Evolutionary conservation across 2,797 vertebrate species (phyloP).

Genomic region (Peromyscus melanophrys): DNA sequence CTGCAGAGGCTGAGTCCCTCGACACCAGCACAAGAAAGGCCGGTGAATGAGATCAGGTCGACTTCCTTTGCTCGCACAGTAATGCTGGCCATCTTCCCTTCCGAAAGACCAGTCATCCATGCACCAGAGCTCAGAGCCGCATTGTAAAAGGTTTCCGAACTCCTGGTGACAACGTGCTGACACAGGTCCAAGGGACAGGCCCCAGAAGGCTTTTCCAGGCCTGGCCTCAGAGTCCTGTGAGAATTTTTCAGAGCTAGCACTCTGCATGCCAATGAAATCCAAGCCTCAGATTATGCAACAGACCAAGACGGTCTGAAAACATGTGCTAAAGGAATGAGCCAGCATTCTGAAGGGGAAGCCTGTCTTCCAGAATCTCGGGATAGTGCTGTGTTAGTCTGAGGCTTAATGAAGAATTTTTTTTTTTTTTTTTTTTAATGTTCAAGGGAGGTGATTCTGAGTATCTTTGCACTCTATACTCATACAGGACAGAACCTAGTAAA

Average conservation of each 20-base stretch:
- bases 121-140: conserved; percentile 72
- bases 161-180: not conserved
- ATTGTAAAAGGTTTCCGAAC: conserved; percentile 79
- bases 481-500: conserved; percentile 36
- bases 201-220: not conserved
- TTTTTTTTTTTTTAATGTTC: not conserved
- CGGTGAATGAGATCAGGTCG: conserved; percentile 86
- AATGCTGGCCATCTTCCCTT: conserved; percentile 80
- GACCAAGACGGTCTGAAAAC: not conserved
- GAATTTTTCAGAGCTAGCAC: not conserved
- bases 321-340: accelerated
- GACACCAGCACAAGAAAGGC: conserved; percentile 81
- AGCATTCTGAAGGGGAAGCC: conserved; percentile 27
- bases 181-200: conserved; percentile 40
- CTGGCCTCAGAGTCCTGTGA: accelerated
- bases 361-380: conserved; percentile 24
- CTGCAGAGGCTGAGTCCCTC: conserved; percentile 56
- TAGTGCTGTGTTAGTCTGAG: not conserved
- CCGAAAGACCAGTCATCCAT: conserved; percentile 84
- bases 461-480: not conserved
- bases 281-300: not conserved
- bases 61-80: conserved; percentile 86
- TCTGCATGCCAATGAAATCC: not conserved
- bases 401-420: not conserved
- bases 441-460: not conserved